phyloP scores from a whole-genome alignment of 2,797 vertebrate genomes.

The Heteromormyrus szaboi region DNA sequence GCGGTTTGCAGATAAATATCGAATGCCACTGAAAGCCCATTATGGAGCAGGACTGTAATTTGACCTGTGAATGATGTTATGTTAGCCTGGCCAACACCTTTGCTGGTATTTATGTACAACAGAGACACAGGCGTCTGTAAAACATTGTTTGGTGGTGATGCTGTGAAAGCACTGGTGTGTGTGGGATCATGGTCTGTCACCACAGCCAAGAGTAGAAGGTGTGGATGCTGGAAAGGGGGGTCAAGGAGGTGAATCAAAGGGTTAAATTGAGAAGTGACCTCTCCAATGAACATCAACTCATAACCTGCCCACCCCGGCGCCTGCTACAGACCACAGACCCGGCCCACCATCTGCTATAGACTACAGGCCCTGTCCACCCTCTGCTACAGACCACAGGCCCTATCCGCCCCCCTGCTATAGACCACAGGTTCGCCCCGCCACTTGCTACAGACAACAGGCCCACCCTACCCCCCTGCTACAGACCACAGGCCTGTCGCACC shows the following conservation, averaged over 20 bases:
- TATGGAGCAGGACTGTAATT: not conserved
- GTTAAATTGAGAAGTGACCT: not conserved
- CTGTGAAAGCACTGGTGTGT: not conserved
- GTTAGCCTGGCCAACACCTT: not conserved
- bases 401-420: not conserved
- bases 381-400: not conserved
- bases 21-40: not conserved
- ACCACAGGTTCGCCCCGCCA: not conserved
- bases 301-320: not conserved
- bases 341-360: not conserved
- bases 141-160: not conserved
- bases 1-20: slow-evolving; percentile 5
- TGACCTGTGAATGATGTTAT: slow-evolving; percentile 7
- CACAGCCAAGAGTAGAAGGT: not conserved
- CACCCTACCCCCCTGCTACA: too few relatives aligned
- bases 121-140: not conserved
- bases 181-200: not conserved
- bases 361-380: not conserved
- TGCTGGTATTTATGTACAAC: slow-evolving; percentile 3
- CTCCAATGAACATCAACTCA: not conserved
- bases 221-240: not conserved
- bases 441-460: not conserved
- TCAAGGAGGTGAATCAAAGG: not conserved
- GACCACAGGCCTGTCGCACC: too few relatives aligned
- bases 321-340: not conserved